Conservation (phyloP, 2,797 vertebrate genomes). For the Megalops cyprinoides region DNA sequence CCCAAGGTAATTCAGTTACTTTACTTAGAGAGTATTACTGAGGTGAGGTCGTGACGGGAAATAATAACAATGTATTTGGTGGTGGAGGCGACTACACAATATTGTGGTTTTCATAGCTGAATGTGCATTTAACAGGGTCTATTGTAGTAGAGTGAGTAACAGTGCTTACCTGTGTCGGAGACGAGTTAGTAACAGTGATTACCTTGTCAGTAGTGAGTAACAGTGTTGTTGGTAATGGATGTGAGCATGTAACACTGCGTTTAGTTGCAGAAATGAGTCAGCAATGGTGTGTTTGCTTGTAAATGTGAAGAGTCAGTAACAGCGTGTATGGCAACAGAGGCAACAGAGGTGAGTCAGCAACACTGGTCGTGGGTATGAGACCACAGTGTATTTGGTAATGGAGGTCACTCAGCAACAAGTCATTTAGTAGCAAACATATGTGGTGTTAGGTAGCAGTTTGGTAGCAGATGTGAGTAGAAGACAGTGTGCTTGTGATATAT, state of each 20-base stretch:
- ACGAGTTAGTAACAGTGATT: neutral
- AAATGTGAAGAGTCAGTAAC: neutral
- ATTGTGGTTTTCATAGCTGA: neutral
- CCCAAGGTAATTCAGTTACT: neutral
- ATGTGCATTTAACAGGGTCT: neutral
- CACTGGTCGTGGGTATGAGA: neutral
- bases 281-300: neutral
- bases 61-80: neutral
- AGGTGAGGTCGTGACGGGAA: neutral
- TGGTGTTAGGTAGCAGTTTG: no score
- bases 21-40: neutral
- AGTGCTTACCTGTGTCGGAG: neutral
- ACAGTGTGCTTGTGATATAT: slow-evolving; percentile 4
- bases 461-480: neutral
- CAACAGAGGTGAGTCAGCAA: neutral
- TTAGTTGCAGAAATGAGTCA: neutral
- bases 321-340: neutral
- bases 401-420: no score
- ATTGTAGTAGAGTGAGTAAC: neutral
- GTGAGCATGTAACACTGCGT: slow-evolving; percentile 4
- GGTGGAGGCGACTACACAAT: neutral
- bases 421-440: no score
- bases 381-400: no score
- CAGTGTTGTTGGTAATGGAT: neutral
- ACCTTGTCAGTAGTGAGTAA: neutral